Conservation (phyloP, 2,797 vertebrate species). For the Phoxinus dragarum region DNA sequence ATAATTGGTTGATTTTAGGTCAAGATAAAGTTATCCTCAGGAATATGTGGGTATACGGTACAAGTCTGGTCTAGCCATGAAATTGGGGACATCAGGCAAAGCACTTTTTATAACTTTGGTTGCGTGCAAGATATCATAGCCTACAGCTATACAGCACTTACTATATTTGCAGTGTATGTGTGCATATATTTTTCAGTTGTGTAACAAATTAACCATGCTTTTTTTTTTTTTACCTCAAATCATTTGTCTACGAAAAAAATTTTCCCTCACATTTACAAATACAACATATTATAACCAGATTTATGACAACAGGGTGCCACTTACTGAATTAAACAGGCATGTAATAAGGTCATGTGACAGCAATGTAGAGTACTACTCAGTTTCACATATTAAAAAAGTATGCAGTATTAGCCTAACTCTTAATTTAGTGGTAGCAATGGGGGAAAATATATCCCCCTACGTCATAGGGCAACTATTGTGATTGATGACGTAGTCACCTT, state of each 20-base stretch:
- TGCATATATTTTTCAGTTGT: neutral
- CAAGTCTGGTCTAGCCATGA: constrained; percentile 29
- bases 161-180: neutral
- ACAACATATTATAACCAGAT: neutral
- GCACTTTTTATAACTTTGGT: neutral
- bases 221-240: neutral
- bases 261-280: neutral
- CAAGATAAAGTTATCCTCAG: constrained; percentile 13
- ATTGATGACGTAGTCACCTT: neutral
- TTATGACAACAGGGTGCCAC: neutral
- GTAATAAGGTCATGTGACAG: neutral
- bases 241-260: too few species aligned
- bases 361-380: too few species aligned
- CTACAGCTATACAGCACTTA: neutral
- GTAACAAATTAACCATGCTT: neutral
- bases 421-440: neutral
- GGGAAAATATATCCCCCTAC: neutral
- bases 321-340: neutral
- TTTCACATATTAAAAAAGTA: neutral
- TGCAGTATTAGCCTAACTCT: too few species aligned
- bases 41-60: neutral
- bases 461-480: neutral
- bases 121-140: too few species aligned
- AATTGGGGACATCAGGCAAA: neutral
- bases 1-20: constrained; percentile 44